phyloP scores from a whole-genome alignment of 2,888 invertebrate species.

The Calliphora vomitoria region DNA sequence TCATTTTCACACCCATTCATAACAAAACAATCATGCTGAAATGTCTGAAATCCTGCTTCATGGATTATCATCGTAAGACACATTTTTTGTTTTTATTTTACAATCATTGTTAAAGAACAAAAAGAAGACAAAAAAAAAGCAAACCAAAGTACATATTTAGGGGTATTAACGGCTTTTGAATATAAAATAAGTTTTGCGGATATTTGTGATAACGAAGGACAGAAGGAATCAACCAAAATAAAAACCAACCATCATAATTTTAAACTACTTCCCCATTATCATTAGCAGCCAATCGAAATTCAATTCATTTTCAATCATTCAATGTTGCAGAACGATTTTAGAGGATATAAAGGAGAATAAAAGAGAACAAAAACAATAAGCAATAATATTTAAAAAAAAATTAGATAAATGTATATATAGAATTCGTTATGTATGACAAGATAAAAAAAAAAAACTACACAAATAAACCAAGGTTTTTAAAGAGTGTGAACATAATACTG shows the following conservation, averaged over 20 bases:
- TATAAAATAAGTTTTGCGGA: slow-evolving; percentile 55
- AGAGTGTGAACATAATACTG: too few species aligned
- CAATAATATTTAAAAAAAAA: background rate
- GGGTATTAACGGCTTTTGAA: slow-evolving; percentile 59
- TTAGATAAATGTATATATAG: background rate
- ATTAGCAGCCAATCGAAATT: slow-evolving; percentile 67
- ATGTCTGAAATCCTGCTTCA: slow-evolving; percentile 1
- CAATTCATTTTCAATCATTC: slow-evolving; percentile 65
- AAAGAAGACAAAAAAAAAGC: background rate
- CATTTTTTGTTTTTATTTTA: background rate
- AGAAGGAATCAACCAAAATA: slow-evolving; percentile 3
- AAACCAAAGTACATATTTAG: slow-evolving; percentile 54
- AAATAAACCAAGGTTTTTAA: too few species aligned
- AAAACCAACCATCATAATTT: slow-evolving; percentile 50
- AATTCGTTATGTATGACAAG: too few species aligned
- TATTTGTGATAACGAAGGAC: slow-evolving; percentile 14
- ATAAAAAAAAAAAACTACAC: too few species aligned
- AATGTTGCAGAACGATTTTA: slow-evolving; percentile 50
- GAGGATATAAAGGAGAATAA: background rate
- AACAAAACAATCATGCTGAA: slow-evolving; percentile 5
- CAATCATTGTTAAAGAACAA: slow-evolving; percentile 1
- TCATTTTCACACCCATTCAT: background rate
- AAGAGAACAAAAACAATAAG: background rate
- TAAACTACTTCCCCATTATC: slow-evolving; percentile 60
- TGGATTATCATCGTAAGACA: slow-evolving; percentile 30